Base-by-base conservation (phyloP, 2,113 vertebrate species). In the Ardeotis arabs region DNA sequence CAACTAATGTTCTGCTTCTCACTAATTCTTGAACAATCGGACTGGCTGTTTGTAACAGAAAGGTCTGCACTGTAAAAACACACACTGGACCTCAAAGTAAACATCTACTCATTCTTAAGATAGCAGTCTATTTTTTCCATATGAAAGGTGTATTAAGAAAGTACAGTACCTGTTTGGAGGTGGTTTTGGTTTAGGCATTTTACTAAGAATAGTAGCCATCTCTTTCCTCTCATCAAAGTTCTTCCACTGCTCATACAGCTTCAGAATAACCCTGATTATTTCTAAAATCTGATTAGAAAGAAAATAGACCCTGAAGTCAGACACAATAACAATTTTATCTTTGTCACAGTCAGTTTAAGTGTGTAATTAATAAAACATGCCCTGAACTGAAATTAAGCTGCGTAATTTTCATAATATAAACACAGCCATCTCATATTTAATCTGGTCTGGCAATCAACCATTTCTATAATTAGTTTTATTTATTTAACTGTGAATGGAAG, bases 161-260 rank as follows among this genome's bases (percentile, higher is more conserved):
- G 75, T 52, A 95, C 91, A 31, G 22, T 98, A 99, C 99, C 99
- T 99, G 98, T 99, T 99, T 63, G 99, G 99, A 96, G 99, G 99
- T 76, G 99, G 99, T 98, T 99, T 99, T 95, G 99, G 99, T 97
- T 99, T 99, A 47, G 99, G 99, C 99, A 99, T 99, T 98, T 99
- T 99, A 98, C 98, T 99, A 84, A 99, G 98, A 95, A 99, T 99
- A 82, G 98, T 98, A 82, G 99, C 99, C 97, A 99, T 99, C 98
- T 99, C 99, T 95, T 99, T 99, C 55, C 99, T 97, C 96, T 99
- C 99, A 95, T 99, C 99, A 95, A 99, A 99, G 97, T 99, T 99
- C 97, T 99, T 99, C 99, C 99, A 99, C 98, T 99, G 99, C 95
- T 99, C 99, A 75, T 99, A 99, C 13, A 99, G 98, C 97, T 99